Evolutionary conservation across 2,888 invertebrate genomes (phyloP).

Genomic region (Pheosia tremula): DNA sequence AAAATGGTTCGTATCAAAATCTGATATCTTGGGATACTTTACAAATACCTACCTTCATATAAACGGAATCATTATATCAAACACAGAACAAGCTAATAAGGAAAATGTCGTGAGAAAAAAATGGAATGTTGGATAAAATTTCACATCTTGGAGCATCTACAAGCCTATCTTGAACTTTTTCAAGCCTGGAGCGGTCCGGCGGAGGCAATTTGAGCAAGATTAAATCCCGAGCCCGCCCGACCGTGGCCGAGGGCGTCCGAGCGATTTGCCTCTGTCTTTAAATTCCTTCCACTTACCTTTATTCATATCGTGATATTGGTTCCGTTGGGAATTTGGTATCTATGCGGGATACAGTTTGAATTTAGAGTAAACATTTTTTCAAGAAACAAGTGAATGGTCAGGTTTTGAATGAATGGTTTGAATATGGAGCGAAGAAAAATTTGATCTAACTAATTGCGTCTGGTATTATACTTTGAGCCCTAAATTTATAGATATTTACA

Average conservation of each 20-base stretch:
- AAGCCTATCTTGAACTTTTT: conserved; percentile 46
- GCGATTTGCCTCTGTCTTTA: conserved; percentile 43
- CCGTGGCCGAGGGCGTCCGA: conserved; percentile 42
- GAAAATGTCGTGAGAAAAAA: conserved; percentile 28
- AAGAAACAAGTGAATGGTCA: conserved; percentile 26
- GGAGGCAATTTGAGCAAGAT: conserved; percentile 61
- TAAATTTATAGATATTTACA: too few species aligned
- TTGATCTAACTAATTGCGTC: background rate
- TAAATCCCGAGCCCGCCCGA: conserved; percentile 54
- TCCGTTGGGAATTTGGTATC: conserved; percentile 40
- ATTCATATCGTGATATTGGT: conserved; percentile 51
- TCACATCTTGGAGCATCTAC: conserved; percentile 45
- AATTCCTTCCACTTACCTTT: conserved; percentile 44
- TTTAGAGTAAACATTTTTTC: conserved; percentile 40
- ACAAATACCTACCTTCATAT: background rate
- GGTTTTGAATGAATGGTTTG: conserved; percentile 19
- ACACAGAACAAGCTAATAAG: conserved; percentile 43
- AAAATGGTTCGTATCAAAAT: too few species aligned
- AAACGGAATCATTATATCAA: conserved; percentile 32
- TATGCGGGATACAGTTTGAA: conserved; percentile 46
- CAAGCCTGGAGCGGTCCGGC: conserved; percentile 43
- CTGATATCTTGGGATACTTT: background rate
- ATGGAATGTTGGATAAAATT: conserved; percentile 49
- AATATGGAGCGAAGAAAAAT: conserved; percentile 18
- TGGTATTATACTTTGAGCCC: too few species aligned